These are phyloP conservation scores for Antigone vipio DNA, from an alignment of 2,113 vertebrate genomes.

Conservation along the genomic window DNA sequence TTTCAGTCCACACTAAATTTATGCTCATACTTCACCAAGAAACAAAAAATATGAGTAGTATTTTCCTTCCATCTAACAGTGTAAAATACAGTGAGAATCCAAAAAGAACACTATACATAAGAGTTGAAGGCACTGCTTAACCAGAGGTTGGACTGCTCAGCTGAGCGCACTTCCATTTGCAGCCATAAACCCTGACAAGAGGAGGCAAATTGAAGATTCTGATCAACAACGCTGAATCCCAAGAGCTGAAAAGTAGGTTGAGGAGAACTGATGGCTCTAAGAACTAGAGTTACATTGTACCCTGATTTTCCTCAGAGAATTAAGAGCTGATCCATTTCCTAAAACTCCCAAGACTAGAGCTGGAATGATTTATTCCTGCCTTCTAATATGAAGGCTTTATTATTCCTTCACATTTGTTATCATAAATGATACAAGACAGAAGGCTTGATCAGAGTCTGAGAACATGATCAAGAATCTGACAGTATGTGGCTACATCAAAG, in stretches of 20 bases:
- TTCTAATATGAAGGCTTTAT: slow-evolving; percentile 11
- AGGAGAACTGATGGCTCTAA: neutral
- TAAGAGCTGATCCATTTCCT: neutral
- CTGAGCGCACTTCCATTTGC: neutral
- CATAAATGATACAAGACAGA: slow-evolving; percentile 26
- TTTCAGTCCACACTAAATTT: neutral
- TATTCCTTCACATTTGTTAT: slow-evolving; percentile 20
- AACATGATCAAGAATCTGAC: slow-evolving; percentile 35
- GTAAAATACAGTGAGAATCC: neutral
- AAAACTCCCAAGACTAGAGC: neutral
- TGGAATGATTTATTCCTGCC: neutral
- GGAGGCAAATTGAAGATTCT: neutral
- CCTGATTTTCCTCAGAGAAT: neutral
- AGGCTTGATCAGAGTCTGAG: slow-evolving; percentile 35
- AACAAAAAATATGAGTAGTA: neutral
- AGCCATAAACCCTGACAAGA: neutral
- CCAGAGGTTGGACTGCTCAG: neutral
- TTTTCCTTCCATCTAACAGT: neutral
- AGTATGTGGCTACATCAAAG: slow-evolving; percentile 18
- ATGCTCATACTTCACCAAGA: neutral
- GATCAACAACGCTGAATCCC: neutral
- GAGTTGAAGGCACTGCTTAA: neutral
- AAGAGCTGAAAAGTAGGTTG: neutral
- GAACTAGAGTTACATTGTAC: neutral
- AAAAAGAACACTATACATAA: neutral